Conservation (phyloP, 2,797 vertebrate genomes). For the Perodicticus potto region DNA sequence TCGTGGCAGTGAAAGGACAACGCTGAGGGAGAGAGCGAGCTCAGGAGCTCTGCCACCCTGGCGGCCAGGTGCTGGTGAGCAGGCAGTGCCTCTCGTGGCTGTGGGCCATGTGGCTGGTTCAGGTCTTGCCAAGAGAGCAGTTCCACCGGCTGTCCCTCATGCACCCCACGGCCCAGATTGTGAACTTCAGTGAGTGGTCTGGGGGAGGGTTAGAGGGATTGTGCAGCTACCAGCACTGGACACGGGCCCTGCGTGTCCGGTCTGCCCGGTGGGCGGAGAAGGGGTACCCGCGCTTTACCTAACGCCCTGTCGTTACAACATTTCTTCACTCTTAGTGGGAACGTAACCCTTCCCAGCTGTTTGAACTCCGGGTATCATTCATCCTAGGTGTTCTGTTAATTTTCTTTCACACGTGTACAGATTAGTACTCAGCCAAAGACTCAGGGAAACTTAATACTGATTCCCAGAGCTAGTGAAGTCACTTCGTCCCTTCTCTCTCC, state of each 20-base stretch:
- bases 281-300: neutral
- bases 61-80: constrained; percentile 92
- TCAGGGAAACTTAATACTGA: neutral
- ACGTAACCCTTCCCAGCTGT: neutral
- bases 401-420: neutral
- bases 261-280: neutral
- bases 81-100: constrained; percentile 93
- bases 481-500: no score
- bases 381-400: neutral
- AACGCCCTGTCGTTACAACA: no score
- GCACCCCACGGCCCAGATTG: constrained; percentile 88
- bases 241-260: neutral
- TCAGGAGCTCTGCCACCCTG: rapidly evolving
- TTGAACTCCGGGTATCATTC: neutral
- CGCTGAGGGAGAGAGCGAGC: neutral
- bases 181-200: constrained; percentile 91
- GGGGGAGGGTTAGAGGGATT: neutral
- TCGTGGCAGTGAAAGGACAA: neutral
- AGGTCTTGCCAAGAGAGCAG: constrained; percentile 92
- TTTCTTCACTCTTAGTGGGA: neutral
- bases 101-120: constrained; percentile 90
- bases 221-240: neutral
- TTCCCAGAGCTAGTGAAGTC: neutral
- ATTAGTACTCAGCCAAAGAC: neutral
- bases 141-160: constrained; percentile 90